A percentile compares a stretch with the other conserved stretches of the same genome.
Conservation (phyloP, 2,888 invertebrate genomes). For the Cheilosia impressa region DNA sequence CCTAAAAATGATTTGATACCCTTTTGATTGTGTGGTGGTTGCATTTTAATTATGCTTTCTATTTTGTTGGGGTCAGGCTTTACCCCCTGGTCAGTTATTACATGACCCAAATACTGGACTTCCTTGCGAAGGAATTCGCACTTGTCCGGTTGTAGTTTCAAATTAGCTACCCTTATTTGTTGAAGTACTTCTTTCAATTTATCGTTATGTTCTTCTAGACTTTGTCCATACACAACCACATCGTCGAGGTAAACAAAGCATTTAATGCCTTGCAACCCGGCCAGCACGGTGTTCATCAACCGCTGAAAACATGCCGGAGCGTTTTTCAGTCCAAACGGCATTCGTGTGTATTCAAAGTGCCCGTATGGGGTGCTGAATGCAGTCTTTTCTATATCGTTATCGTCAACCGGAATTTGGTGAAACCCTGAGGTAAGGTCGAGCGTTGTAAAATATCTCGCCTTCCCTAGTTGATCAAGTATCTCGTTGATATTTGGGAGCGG, state of each 20-base stretch:
- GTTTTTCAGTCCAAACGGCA: conserved; percentile 22
- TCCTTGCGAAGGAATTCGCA: conserved; percentile 6
- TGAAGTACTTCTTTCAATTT: conserved; percentile 26
- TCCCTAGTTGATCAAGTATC: conserved; percentile 37
- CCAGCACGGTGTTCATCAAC: conserved; percentile 31
- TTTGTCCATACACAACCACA: conserved; percentile 20
- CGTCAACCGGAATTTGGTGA: conserved; percentile 20
- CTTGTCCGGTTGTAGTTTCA: conserved; percentile 6
- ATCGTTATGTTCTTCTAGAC: conserved; percentile 24
- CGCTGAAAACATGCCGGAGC: conserved; percentile 22
- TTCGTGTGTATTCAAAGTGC: neutral
- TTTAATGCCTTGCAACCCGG: conserved; percentile 23
- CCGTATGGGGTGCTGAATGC: conserved; percentile 9
- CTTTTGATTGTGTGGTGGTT: conserved; percentile 20
- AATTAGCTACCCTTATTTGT: conserved; percentile 25
- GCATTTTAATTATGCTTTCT: conserved; percentile 20
- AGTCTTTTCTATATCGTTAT: conserved; percentile 15
- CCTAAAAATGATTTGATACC: conserved; percentile 18
- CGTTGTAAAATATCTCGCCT: conserved; percentile 20
- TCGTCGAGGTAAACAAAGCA: conserved; percentile 35
- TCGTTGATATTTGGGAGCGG: conserved; percentile 22
- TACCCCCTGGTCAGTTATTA: conserved; percentile 75
- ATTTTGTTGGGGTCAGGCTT: conserved; percentile 14
- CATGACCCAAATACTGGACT: conserved; percentile 75
- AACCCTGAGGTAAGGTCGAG: conserved; percentile 18